Conservation (phyloP, 2,888 invertebrate genomes). For the Drosophila nigritarsus region DNA sequence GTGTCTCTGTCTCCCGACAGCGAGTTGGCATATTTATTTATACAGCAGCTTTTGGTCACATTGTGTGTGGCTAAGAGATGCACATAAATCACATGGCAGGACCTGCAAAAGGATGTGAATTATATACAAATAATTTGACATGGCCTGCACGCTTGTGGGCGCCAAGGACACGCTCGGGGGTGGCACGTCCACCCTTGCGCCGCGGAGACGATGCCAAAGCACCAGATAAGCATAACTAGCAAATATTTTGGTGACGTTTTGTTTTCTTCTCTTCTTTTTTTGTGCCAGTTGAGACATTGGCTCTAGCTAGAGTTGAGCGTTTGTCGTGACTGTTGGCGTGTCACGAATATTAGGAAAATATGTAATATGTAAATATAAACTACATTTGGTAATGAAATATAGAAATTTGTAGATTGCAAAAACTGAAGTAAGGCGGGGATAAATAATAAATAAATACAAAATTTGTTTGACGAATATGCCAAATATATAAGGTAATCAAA, state of each 20-base stretch:
- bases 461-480: not conserved
- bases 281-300: not conserved
- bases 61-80: conserved; percentile 49
- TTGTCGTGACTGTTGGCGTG: conserved; percentile 6
- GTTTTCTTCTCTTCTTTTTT: conserved; percentile 4
- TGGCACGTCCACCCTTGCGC: conserved; percentile 22
- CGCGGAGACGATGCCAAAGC: conserved; percentile 61
- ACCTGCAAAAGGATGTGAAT: conserved; percentile 77
- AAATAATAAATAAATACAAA: not conserved
- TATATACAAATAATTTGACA: conserved; percentile 81
- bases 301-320: not conserved
- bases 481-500: not conserved
- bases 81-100: conserved; percentile 74
- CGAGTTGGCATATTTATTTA: conserved; percentile 66
- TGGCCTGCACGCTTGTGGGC: conserved; percentile 50
- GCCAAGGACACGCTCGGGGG: conserved; percentile 28
- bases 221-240: conserved; percentile 60
- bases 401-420: no score
- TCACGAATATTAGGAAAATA: conserved; percentile 5
- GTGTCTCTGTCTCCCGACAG: conserved; percentile 7
- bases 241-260: conserved; percentile 46
- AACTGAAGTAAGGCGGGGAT: not conserved
- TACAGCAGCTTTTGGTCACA: conserved; percentile 50
- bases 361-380: not conserved
- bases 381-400: not conserved